A percentile compares a stretch with the other conserved stretches of the same genome.
Conservation (phyloP, 2,797 vertebrate genomes). For the Notoglanidium macrostoma region DNA sequence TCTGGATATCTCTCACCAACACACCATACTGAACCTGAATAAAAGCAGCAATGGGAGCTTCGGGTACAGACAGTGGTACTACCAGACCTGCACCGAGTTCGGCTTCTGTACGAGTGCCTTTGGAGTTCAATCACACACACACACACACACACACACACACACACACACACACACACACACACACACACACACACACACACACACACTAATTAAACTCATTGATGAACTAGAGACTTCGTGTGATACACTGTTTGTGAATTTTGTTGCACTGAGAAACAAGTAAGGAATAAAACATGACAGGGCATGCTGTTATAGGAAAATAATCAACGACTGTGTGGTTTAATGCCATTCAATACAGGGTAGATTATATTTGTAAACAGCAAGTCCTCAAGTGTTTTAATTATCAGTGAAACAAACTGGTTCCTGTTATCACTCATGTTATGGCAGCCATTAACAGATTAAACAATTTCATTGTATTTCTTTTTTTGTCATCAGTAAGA, state of each 20-base stretch:
- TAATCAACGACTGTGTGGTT: neutral
- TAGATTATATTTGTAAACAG: neutral
- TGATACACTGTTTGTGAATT: neutral
- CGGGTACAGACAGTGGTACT: constrained; percentile 80
- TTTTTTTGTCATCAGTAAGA: no score
- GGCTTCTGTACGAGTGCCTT: constrained; percentile 79
- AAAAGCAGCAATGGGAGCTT: constrained; percentile 60
- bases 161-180: neutral
- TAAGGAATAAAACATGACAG: neutral
- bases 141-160: constrained; percentile 14
- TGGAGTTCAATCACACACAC: neutral
- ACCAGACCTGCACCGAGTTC: constrained; percentile 87
- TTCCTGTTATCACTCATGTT: neutral
- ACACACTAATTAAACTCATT: neutral
- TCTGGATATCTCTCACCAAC: constrained; percentile 71
- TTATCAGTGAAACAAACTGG: neutral
- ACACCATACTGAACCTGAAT: constrained; percentile 69
- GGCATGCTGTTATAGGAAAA: neutral
- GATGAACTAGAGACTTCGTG: neutral
- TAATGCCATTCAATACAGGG: neutral
- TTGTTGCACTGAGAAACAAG: neutral
- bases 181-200: neutral
- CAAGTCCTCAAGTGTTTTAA: neutral
- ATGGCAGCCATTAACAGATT: neutral
- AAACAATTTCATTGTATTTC: neutral